A percentile compares a stretch with the other conserved stretches of the same genome.
Conservation (phyloP, 2,113 vertebrate genomes). For the Rhea americana region DNA sequence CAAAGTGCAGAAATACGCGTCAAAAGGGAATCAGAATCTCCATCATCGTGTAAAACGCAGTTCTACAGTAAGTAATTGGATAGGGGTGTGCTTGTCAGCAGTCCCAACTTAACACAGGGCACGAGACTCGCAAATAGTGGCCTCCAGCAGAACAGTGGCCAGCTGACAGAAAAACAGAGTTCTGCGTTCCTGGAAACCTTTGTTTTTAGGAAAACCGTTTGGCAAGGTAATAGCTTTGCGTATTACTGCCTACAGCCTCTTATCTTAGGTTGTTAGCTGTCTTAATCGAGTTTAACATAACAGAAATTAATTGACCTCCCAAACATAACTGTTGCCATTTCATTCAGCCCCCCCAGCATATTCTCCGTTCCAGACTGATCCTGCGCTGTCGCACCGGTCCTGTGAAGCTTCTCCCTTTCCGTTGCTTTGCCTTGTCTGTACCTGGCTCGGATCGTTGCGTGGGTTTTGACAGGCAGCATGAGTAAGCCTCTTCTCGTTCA, state of each 20-base stretch:
- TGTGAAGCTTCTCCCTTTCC: background rate
- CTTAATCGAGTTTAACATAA: conserved; percentile 26
- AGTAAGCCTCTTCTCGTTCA: background rate
- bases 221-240: background rate
- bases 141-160: background rate
- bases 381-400: accelerated
- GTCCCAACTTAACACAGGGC: background rate
- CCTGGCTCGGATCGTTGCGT: background rate
- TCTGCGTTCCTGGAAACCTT: conserved; percentile 24
- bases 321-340: conserved; percentile 42
- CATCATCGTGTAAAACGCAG: conserved; percentile 34
- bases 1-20: background rate
- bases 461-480: background rate
- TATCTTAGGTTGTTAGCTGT: conserved; percentile 38
- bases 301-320: conserved; percentile 34
- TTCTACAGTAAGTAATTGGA: conserved; percentile 31
- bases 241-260: conserved; percentile 45
- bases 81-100: conserved; percentile 10
- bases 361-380: background rate
- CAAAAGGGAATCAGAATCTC: conserved; percentile 38
- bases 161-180: conserved; percentile 45
- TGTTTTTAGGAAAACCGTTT: conserved; percentile 27
- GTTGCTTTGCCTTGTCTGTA: background rate
- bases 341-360: background rate
- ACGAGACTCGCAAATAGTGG: conserved; percentile 28